phyloP scores from a whole-genome alignment of 2,888 invertebrate genomes.

The Drosophila formosana region DNA sequence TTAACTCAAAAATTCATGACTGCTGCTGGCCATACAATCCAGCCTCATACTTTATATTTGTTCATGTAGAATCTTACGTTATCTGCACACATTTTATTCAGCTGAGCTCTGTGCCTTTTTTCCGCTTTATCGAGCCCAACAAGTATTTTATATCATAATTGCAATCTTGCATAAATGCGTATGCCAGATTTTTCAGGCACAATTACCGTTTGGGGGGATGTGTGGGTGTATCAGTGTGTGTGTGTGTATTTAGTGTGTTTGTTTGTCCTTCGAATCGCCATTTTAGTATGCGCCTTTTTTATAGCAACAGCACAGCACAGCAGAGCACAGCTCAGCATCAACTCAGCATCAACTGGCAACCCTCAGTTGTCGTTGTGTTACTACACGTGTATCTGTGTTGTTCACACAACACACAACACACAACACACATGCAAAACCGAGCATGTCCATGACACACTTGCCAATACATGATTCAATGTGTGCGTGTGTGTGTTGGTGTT shows the following conservation, averaged over 20 bases:
- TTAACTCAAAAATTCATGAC: conserved; percentile 37
- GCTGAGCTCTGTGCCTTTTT: conserved; percentile 9
- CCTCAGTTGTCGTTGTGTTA: conserved; percentile 27
- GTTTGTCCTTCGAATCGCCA: conserved; percentile 76
- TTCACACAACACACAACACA: conserved; percentile 35
- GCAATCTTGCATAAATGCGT: conserved; percentile 77
- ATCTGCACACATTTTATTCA: conserved; percentile 31
- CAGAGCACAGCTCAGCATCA: conserved; percentile 7
- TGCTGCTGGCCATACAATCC: conserved; percentile 14
- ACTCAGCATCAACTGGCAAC: conserved; percentile 46
- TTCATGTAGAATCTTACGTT: not conserved
- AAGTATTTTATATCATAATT: conserved; percentile 75
- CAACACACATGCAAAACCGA: conserved; percentile 40
- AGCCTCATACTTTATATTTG: conserved; percentile 7
- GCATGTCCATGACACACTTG: conserved; percentile 78
- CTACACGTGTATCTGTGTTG: conserved; percentile 72
- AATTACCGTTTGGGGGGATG: conserved; percentile 49
- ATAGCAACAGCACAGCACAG: conserved; percentile 34
- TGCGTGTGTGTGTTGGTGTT: conserved; percentile 24
- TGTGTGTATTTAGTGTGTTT: conserved; percentile 62
- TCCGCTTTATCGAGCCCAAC: conserved; percentile 37
- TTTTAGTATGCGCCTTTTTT: conserved; percentile 74
- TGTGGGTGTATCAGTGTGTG: conserved; percentile 1
- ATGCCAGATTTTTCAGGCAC: conserved; percentile 62
- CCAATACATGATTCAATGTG: conserved; percentile 21